Base-by-base conservation (phyloP, 2,113 vertebrate genomes). In the Pomatorhinus ruficollis region DNA sequence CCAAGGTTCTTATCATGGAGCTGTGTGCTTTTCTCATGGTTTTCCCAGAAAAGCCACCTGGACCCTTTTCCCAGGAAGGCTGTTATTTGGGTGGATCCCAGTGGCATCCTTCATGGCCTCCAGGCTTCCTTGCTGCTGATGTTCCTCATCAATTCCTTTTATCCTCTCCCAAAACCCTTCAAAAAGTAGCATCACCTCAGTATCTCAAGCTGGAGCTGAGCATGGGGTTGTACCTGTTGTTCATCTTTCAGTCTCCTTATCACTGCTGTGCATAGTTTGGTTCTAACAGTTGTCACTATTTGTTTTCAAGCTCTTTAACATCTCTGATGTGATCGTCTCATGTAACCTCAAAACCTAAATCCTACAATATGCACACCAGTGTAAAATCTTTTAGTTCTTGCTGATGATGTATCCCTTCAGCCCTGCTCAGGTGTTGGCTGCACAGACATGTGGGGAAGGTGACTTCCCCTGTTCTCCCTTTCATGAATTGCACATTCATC, bases 401-500 rank as follows among this genome's bases (percentile, higher is more conserved):
- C 4, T 40, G 30, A 13, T 44, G 30, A 33, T 47, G 20, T 12
- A 1, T 33, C 35, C 31, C 10, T 71, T 56, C 22, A 5, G 1
- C 57, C 28, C 64, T 54, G 28, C 14, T 11, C 17, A 1, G 1
- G 6, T 24, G 31, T 6, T 63, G 65, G 28, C 75, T 79, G 39
- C 18, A 35, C 11, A 40, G 35, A 21, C 8, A 3, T 0, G 0
- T 8, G 33, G 31, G 42, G 22, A 53, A 33, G 37, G 44, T 50
- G 28, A 6, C 19, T 57, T 59, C 15, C 2, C 1, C 23, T 53
- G 31, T 45, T 65, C 53, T 40, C 14, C 37, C 3, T n/a, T 50
- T 40, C 31, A 20, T 30, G 23, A 14, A 19, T 21, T n/a, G 3
- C 22, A 12, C 6, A 7, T 23, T 44, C 6, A 2, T 24, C 31